phyloP scores from a whole-genome alignment of 2,888 invertebrate genomes.

The Caenorhabditis panamensis region DNA sequence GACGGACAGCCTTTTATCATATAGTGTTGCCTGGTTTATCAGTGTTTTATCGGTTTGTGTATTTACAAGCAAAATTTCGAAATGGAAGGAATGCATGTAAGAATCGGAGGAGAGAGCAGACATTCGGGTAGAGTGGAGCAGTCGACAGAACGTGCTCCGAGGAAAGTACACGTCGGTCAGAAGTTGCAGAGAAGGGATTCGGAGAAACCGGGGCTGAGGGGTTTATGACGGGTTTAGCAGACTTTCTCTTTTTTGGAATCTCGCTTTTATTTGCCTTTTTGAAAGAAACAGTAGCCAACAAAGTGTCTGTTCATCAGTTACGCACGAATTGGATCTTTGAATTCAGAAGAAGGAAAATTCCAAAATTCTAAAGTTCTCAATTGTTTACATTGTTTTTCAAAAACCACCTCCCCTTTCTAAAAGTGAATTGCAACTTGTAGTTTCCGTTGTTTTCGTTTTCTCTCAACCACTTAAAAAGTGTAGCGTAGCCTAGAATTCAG shows the following conservation, averaged over 20 bases:
- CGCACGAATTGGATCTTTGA: too few relatives aligned
- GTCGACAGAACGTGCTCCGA: background rate
- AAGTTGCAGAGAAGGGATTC: background rate
- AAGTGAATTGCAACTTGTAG: background rate
- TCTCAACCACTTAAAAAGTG: background rate
- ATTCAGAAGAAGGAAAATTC: too few relatives aligned
- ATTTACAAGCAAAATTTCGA: conserved; percentile 28
- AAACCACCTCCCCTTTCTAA: background rate
- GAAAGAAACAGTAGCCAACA: too few relatives aligned
- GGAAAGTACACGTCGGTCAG: background rate
- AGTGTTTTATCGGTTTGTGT: conserved; percentile 5
- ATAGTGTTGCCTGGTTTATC: conserved; percentile 21
- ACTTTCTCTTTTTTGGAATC: too few relatives aligned
- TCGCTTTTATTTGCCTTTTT: too few relatives aligned
- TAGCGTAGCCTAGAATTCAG: background rate
- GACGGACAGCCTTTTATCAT: conserved; percentile 31
- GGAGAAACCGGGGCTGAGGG: background rate
- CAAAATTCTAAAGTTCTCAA: too few relatives aligned
- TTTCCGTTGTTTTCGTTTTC: background rate
- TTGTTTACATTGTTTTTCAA: too few relatives aligned
- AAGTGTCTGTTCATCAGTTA: too few relatives aligned
- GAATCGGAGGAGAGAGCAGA: conserved; percentile 13
- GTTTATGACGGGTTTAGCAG: background rate
- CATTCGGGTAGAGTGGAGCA: conserved; percentile 35
- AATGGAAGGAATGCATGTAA: conserved; percentile 17